A percentile compares a stretch with the other conserved stretches of the same genome.
These are phyloP conservation scores for Indicator indicator DNA, from an alignment of 2,113 vertebrate genomes.

Conservation along the genomic window DNA sequence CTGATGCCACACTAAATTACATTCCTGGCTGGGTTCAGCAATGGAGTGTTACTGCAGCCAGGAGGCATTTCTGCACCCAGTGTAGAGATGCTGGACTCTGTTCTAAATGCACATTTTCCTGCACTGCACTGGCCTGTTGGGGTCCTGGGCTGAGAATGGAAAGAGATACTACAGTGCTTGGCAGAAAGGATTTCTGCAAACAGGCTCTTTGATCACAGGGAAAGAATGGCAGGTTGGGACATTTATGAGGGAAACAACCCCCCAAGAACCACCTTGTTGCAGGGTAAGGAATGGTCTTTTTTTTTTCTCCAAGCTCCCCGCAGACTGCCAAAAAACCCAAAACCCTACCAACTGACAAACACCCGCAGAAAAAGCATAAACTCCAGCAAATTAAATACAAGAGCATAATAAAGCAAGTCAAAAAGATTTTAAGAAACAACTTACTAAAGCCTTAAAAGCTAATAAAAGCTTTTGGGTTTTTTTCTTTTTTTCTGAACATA, in stretches of 20 bases:
- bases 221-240: not conserved
- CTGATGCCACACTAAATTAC: not conserved
- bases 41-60: accelerated
- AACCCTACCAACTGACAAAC: not conserved
- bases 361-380: not conserved
- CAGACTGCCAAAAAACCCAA: not conserved
- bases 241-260: not conserved
- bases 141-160: not conserved
- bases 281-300: not conserved
- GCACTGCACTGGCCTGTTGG: not conserved
- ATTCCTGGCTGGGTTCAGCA: accelerated
- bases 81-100: accelerated
- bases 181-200: not conserved
- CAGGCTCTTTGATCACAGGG: not conserved
- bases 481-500: not conserved
- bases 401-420: constrained; percentile 37
- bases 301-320: not conserved
- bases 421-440: constrained; percentile 64
- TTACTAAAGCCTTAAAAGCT: constrained; percentile 61
- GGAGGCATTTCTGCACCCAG: not conserved
- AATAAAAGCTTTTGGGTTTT: constrained; percentile 44
- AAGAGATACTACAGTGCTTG: not conserved
- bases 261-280: not conserved
- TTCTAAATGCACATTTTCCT: not conserved
- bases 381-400: constrained; percentile 29